phyloP scores from a whole-genome alignment of 64 coral and sea anemone genomes.

The Astreopora myriophthalma region DNA sequence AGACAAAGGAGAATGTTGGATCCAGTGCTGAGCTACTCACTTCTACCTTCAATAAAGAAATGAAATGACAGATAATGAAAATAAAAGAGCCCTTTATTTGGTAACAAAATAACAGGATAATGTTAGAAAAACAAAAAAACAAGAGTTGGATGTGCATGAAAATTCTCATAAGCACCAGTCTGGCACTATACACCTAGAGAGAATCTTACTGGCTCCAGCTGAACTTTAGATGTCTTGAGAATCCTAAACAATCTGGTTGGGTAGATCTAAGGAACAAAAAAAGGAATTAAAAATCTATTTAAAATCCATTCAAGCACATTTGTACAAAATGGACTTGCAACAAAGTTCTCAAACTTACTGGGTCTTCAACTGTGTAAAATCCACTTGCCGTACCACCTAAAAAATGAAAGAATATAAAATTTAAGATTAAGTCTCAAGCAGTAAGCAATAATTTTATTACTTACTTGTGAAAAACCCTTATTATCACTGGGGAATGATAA shows the following conservation, averaged over 20 bases:
- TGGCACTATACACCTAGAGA: not conserved
- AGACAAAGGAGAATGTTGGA: slow-evolving; percentile 88
- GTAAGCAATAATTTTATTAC: not conserved
- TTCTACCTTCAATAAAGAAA: slow-evolving; percentile 56
- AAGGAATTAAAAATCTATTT: not conserved
- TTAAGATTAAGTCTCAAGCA: not conserved
- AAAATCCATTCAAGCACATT: too few species aligned
- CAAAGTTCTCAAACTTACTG: slow-evolving; percentile 63
- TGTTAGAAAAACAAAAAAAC: not conserved
- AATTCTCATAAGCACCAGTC: too few species aligned
- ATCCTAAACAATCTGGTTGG: slow-evolving; percentile 89
- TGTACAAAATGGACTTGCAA: not conserved
- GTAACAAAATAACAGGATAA: not conserved
- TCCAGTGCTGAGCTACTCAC: slow-evolving; percentile 69
- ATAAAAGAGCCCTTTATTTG: not conserved
- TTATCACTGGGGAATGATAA: too few species aligned
- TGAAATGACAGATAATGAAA: not conserved
- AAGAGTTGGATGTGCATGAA: not conserved
- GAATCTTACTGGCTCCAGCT: slow-evolving; percentile 89
- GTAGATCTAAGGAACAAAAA: slow-evolving; percentile 59
- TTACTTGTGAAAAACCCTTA: too few species aligned
- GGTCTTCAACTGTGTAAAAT: slow-evolving; percentile 94
- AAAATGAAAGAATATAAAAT: not conserved
- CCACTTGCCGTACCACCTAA: slow-evolving; percentile 95
- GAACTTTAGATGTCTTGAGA: slow-evolving; percentile 65